Evolutionary conservation across 2,113 vertebrate genomes (phyloP).

Genomic region (Aythya baeri): DNA sequence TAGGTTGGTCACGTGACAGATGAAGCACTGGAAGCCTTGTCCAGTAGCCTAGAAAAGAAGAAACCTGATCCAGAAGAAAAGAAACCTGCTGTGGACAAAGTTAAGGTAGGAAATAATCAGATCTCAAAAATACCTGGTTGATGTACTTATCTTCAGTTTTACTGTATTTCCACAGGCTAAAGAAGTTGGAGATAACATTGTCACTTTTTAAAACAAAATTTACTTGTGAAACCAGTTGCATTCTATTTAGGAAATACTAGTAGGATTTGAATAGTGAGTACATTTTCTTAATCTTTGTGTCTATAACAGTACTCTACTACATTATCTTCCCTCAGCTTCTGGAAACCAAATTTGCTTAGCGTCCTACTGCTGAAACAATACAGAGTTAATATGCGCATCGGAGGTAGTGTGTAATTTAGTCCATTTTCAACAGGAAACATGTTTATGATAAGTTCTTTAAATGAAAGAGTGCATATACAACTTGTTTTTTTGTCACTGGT

Average conservation of each 20-base stretch:
- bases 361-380: not conserved
- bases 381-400: not conserved
- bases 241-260: not conserved
- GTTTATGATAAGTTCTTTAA: not conserved
- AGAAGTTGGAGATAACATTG: not conserved
- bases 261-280: not conserved
- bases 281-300: not conserved
- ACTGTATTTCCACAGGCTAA: not conserved
- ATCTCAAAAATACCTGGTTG: not conserved
- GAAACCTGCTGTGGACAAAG: constrained; percentile 72
- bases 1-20: constrained; percentile 30
- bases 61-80: constrained; percentile 64
- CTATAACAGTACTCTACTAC: not conserved
- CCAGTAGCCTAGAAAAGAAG: constrained; percentile 68
- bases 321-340: not conserved
- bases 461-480: not conserved
- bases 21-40: constrained; percentile 74
- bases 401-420: not conserved
- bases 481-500: not conserved
- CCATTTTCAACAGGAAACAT: not conserved
- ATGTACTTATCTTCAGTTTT: accelerated
- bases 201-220: not conserved
- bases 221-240: not conserved
- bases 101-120: constrained; percentile 71
- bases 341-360: not conserved